Conservation (phyloP, 1,140 invertebrate species). For the Drosophila carrolli region DNA sequence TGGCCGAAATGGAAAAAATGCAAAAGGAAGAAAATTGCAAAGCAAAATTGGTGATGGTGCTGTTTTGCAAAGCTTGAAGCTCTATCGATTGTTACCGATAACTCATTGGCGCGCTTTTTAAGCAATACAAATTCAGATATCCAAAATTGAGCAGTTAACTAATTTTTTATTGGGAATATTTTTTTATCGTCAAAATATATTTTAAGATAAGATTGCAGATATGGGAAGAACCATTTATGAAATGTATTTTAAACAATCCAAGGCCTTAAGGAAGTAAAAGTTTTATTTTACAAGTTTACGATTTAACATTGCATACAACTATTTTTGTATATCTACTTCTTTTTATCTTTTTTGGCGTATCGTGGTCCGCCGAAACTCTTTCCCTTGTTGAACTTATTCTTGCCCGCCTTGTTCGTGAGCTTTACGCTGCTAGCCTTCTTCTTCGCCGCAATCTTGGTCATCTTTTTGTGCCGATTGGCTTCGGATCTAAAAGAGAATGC, state of each 20-base stretch:
- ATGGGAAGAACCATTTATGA: neutral
- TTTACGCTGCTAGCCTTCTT: conserved; percentile 80
- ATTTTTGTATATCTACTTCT: conserved; percentile 39
- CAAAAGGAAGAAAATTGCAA: conserved; percentile 5
- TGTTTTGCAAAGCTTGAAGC: neutral
- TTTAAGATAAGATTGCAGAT: too few relatives aligned
- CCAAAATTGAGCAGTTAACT: neutral
- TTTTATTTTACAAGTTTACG: conserved; percentile 42
- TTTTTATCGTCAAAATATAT: too few relatives aligned
- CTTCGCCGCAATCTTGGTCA: conserved; percentile 71
- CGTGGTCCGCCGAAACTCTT: conserved; percentile 84
- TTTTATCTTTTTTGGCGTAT: conserved; percentile 72
- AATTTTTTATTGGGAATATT: too few relatives aligned
- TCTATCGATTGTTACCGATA: conserved; percentile 2
- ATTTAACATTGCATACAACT: conserved; percentile 28
- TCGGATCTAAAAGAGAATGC: conserved; percentile 58
- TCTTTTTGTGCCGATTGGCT: conserved; percentile 84
- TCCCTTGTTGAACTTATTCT: conserved; percentile 84
- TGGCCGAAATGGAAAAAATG: conserved; percentile 7
- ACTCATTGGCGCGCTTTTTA: neutral
- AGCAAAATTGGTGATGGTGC: neutral
- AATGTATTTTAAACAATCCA: neutral
- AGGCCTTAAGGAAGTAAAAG: conserved; percentile 8
- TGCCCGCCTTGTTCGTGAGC: conserved; percentile 79
- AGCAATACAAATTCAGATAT: neutral